These are phyloP conservation scores for Pipra filicauda DNA, from an alignment of 2,113 vertebrate species.

Conservation along the genomic window DNA sequence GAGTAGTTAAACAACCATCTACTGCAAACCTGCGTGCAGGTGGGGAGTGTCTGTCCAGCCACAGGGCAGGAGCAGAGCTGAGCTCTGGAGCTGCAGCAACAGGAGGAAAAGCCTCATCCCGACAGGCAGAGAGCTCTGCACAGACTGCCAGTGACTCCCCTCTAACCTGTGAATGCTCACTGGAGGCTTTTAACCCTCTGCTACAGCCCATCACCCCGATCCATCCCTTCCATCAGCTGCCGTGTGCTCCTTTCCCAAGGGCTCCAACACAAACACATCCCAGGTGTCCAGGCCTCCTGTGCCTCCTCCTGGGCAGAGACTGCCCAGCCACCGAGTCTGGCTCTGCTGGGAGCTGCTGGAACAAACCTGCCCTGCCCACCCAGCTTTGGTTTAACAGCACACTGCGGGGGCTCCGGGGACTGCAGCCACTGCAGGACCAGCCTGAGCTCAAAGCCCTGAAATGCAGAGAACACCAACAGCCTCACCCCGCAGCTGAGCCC, in stretches of 20 bases:
- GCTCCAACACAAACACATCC: neutral
- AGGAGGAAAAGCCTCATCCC: neutral
- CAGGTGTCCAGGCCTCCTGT: neutral
- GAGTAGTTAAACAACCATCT: too few species aligned
- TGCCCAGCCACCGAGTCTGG: neutral
- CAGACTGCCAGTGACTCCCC: neutral
- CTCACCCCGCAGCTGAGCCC: neutral
- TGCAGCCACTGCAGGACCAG: neutral
- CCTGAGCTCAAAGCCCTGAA: neutral
- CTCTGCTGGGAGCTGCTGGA: neutral
- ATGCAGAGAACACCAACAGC: neutral
- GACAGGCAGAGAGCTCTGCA: neutral
- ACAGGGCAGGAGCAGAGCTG: neutral
- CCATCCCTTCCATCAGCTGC: neutral
- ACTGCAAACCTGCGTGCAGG: accelerated
- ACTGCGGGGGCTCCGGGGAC: neutral
- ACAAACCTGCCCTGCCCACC: neutral
- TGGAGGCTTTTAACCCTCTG: neutral
- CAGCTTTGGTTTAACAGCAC: accelerated
- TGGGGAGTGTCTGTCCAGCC: neutral
- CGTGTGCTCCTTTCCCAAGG: neutral
- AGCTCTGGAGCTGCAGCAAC: neutral
- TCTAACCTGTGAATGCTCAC: neutral
- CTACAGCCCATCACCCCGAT: neutral
- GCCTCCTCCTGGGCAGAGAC: neutral